Evolutionary conservation across 2,888 invertebrate genomes (phyloP).

Genomic region (Watsonalla binaria): DNA sequence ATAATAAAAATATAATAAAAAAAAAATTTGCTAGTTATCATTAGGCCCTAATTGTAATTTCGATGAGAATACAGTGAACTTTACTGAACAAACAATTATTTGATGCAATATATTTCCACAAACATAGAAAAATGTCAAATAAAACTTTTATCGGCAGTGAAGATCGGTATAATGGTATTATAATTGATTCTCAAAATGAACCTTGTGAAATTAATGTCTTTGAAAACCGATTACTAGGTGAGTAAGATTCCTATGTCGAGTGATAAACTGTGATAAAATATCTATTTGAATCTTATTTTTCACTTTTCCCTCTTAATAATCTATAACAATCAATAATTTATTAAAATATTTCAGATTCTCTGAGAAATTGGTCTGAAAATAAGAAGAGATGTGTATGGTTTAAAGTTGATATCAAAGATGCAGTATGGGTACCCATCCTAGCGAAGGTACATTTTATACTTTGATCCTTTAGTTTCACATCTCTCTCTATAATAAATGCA

Average conservation of each 20-base stretch:
- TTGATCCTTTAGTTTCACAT: no score
- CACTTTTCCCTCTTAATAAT: neutral
- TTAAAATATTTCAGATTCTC: slow-evolving; percentile 77
- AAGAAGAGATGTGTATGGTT: slow-evolving; percentile 89
- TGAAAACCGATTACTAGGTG: slow-evolving; percentile 78
- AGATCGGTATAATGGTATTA: slow-evolving; percentile 86
- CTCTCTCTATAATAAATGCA: neutral
- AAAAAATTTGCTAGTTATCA: no score
- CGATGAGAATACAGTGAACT: no score
- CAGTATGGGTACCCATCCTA: slow-evolving; percentile 86
- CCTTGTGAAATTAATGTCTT: slow-evolving; percentile 74
- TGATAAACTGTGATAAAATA: neutral
- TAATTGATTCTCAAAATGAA: slow-evolving; percentile 82
- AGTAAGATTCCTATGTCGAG: slow-evolving; percentile 22
- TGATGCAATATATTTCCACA: no score
- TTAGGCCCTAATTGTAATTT: no score
- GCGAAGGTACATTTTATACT: slow-evolving; percentile 73
- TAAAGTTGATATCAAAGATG: slow-evolving; percentile 83
- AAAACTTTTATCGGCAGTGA: neutral
- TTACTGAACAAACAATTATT: no score
- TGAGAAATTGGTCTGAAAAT: slow-evolving; percentile 81
- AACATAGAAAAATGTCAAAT: neutral
- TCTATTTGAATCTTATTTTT: neutral
- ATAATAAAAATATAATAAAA: no score
- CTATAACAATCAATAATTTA: neutral